Evolutionary conservation across 1,140 invertebrate genomes (phyloP).

Genomic region (Drosophila parvula): DNA sequence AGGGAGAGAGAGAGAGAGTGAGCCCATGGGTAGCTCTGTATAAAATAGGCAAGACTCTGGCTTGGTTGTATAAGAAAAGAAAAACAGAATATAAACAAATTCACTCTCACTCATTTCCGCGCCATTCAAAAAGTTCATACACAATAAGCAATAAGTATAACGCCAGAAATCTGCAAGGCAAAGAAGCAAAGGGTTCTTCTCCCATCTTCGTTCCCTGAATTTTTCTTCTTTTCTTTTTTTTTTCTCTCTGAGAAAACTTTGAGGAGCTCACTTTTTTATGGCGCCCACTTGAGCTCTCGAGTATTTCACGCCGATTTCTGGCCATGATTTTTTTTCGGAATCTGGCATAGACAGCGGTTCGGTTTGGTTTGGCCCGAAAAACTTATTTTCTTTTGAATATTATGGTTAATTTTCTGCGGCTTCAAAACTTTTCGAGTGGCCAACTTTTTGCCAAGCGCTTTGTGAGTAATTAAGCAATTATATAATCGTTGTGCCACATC

Average conservation of each 20-base stretch:
- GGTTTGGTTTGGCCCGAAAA: conserved; percentile 4
- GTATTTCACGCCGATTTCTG: conserved; percentile 77
- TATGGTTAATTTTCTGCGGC: conserved; percentile 54
- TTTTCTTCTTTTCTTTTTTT: neutral
- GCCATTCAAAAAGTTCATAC: conserved; percentile 52
- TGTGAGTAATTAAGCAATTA: conserved; percentile 75
- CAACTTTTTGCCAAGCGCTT: conserved; percentile 41
- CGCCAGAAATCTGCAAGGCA: conserved; percentile 56
- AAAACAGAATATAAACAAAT: conserved; percentile 26
- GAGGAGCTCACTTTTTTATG: conserved; percentile 49
- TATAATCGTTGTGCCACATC: conserved; percentile 38
- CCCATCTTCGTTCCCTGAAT: neutral
- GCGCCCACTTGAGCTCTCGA: conserved; percentile 57
- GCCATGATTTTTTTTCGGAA: conserved; percentile 40
- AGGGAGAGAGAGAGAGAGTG: neutral
- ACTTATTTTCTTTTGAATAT: conserved; percentile 62
- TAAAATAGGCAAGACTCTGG: conserved; percentile 23
- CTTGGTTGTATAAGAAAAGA: neutral
- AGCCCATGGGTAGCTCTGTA: neutral
- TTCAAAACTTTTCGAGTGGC: conserved; percentile 29
- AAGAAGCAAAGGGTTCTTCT: conserved; percentile 50
- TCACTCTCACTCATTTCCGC: conserved; percentile 28
- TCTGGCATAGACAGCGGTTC: conserved; percentile 40
- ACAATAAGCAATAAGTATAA: conserved; percentile 65
- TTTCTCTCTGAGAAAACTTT: conserved; percentile 32